Evolutionary conservation across 2,113 vertebrate genomes (phyloP), one percentile per base, ranked within the genome.

Genomic region (Petrocephalus zakoni): DNA sequence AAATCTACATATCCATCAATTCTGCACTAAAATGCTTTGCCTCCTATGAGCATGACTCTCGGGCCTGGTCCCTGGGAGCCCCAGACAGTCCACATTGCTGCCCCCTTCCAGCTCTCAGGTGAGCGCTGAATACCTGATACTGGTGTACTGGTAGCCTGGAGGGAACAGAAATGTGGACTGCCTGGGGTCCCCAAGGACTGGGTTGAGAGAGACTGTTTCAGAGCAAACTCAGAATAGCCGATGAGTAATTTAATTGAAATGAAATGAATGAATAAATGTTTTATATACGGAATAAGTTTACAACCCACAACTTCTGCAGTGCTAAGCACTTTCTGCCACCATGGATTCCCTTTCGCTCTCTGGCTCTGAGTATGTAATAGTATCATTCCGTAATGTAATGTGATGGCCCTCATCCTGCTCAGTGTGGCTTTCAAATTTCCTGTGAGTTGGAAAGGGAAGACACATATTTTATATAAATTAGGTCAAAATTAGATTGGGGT

Each of bases 401-500:
- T 75, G 5, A 75, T 87, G 37, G 34, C 55, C 21, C 85, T 61
- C 53, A n/a, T 87, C 42, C 86, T 21, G 10, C 4, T 64, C 56
- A 47, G 17, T 87, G 53, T 86, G 85, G 53, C 53, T 86, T 87
- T 87, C 29, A 64, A 87, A 87, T 87, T 58, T 87, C 85, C 85
- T 87, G 29, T 37, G 52, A 86, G 85, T 34, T 46, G 51, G 85
- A 29, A 51, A 58, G 53, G 49, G 25, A 25, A 86, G 52, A 86
- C 5, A 2, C n/a, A 52, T 37, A 7, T 37, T 83, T 47, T 25
- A 37, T 84, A 22, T 52, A 87, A 55, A 56, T 58, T 34, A 87
- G 37, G 86, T 22, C 37, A 61, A 34, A 58, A 55, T 87, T 49
- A 83, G 46, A 83, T 78, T 2, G 34, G 21, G 37, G 46, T 83